These are phyloP conservation scores for Pipistrellus nathusii DNA, from an alignment of 2,797 vertebrate species.

Conservation along the genomic window DNA sequence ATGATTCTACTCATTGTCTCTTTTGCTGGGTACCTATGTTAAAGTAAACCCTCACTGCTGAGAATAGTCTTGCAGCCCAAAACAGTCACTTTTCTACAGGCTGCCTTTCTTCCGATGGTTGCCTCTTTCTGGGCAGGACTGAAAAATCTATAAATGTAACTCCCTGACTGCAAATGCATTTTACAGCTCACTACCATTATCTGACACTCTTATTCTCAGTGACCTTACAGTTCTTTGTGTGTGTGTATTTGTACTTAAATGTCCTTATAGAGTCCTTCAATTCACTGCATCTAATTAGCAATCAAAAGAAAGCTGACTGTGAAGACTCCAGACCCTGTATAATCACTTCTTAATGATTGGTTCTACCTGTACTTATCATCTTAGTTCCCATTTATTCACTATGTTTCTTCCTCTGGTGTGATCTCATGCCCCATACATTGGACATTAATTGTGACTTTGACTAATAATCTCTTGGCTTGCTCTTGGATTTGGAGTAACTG, in stretches of 20 bases:
- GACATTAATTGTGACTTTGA: conserved; percentile 33
- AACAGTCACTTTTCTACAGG: background rate
- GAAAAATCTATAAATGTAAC: background rate
- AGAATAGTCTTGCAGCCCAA: background rate
- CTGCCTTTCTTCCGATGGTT: background rate
- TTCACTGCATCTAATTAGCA: background rate
- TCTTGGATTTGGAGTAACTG: background rate
- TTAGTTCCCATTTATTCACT: background rate
- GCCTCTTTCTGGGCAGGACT: background rate
- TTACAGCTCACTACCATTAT: background rate
- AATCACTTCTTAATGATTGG: background rate
- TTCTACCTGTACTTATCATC: background rate
- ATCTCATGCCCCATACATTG: background rate
- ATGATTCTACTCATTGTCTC: background rate
- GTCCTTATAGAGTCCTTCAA: background rate
- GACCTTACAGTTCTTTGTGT: background rate
- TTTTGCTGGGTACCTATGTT: background rate
- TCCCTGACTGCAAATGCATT: background rate
- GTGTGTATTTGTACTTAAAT: background rate
- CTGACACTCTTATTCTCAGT: background rate
- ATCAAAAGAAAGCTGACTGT: background rate
- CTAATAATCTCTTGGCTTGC: conserved; percentile 24
- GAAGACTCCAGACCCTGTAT: background rate
- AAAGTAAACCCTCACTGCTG: background rate
- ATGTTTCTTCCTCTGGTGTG: background rate